phyloP scores from a whole-genome alignment of 2,888 invertebrate genomes.

The Diaphora mendica region DNA sequence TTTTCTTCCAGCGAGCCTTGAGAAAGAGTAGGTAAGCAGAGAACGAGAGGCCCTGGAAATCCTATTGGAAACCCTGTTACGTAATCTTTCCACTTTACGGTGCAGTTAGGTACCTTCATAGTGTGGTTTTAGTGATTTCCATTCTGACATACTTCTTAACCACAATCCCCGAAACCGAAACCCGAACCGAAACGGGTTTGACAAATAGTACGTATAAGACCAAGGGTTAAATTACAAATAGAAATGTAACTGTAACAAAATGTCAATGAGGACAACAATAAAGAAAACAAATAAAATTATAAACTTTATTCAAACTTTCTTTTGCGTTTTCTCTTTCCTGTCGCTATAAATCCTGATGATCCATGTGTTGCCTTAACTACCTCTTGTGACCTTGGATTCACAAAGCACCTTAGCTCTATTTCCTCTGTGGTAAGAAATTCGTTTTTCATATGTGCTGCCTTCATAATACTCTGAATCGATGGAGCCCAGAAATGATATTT shows the following conservation, averaged over 20 bases:
- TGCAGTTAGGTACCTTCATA: background rate
- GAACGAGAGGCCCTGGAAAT: background rate
- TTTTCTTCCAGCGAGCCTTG: too few relatives aligned
- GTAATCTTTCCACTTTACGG: constrained; percentile 29
- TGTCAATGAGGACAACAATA: too few relatives aligned
- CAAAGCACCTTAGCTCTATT: constrained; percentile 66
- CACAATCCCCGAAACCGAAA: too few relatives aligned
- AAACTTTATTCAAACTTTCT: background rate
- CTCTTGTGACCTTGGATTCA: constrained; percentile 60
- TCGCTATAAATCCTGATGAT: background rate
- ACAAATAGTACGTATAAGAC: too few relatives aligned
- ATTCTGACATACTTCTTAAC: too few relatives aligned
- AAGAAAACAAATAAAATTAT: too few relatives aligned
- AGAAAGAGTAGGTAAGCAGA: too few relatives aligned
- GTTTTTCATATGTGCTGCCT: constrained; percentile 63
- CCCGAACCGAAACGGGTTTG: too few relatives aligned
- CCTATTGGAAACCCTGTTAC: constrained; percentile 15
- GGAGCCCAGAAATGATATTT: constrained; percentile 76
- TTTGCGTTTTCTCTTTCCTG: background rate
- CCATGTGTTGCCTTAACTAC: background rate
- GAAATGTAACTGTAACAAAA: too few relatives aligned
- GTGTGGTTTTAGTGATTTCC: background rate
- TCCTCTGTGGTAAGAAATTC: constrained; percentile 64
- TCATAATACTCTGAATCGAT: constrained; percentile 66
- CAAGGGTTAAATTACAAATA: too few relatives aligned